phyloP scores from a whole-genome alignment of 2,113 vertebrate genomes.

The Aldabrachelys gigantea region DNA sequence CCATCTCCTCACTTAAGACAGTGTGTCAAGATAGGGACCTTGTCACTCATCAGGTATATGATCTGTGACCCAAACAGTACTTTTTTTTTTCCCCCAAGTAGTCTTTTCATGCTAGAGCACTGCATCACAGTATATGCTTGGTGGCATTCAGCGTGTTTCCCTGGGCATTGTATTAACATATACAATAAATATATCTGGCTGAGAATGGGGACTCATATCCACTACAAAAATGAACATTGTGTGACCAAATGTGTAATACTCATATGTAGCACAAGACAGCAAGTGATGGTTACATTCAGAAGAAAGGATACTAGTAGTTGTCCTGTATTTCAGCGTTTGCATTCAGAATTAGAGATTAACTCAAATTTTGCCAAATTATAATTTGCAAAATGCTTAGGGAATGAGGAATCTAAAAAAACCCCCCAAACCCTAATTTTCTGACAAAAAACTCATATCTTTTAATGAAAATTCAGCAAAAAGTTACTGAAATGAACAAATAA shows the following conservation, averaged over 20 bases:
- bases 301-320: slow-evolving; percentile 31
- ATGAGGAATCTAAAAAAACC: slow-evolving; percentile 17
- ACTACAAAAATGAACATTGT: slow-evolving; percentile 22
- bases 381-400: slow-evolving; percentile 14
- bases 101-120: slow-evolving; percentile 30
- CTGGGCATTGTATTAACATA: slow-evolving; percentile 20
- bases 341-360: slow-evolving; percentile 1
- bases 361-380: slow-evolving; percentile 36
- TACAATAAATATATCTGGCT: neutral
- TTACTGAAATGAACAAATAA: slow-evolving; percentile 34
- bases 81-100: neutral
- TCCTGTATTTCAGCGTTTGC: slow-evolving; percentile 33
- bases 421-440: neutral
- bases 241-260: slow-evolving; percentile 31
- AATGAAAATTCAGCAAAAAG: slow-evolving; percentile 26
- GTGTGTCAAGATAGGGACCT: neutral
- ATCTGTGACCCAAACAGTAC: slow-evolving; percentile 17
- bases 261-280: slow-evolving; percentile 27
- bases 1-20: slow-evolving; percentile 17
- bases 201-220: slow-evolving; percentile 35
- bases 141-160: neutral
- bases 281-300: slow-evolving; percentile 28
- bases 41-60: neutral
- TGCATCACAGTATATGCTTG: neutral
- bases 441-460: slow-evolving; percentile 21